Conservation (phyloP, 2,797 vertebrate genomes). For the Lagorchestes hirsutus region DNA sequence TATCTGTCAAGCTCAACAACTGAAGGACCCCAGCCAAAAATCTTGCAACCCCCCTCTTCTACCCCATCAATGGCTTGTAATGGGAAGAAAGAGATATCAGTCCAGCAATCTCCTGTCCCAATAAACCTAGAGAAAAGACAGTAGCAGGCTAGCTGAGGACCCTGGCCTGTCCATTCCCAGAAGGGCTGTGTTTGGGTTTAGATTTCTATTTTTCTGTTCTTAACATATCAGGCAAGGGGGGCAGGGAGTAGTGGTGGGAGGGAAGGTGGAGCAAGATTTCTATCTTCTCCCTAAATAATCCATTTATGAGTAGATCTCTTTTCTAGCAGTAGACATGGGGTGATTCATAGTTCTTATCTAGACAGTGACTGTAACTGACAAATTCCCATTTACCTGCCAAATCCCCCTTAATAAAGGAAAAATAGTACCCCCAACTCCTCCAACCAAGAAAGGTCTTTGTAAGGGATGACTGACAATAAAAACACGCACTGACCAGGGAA, state of each 20-base stretch:
- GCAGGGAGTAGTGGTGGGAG: neutral
- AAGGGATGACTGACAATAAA: neutral
- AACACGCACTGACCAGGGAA: neutral
- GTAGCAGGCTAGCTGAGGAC: neutral
- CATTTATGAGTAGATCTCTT: neutral
- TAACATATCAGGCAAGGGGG: neutral
- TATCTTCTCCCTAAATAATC: neutral
- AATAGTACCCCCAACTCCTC: neutral
- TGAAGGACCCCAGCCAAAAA: neutral
- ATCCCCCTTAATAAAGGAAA: neutral
- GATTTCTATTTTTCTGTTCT: neutral
- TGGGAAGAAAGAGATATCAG: neutral
- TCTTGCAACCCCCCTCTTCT: neutral
- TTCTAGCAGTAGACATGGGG: neutral
- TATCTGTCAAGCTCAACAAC: neutral
- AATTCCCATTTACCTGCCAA: neutral
- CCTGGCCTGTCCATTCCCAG: neutral
- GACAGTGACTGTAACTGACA: neutral
- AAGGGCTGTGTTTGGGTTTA: neutral
- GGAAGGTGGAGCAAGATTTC: neutral
- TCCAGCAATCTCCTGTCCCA: neutral
- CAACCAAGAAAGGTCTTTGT: neutral
- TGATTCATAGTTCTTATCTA: conserved; percentile 5
- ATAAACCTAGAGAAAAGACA: neutral
- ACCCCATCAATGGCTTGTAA: neutral